These are phyloP conservation scores for Anguilla megastoma DNA, from an alignment of 2,797 vertebrate genomes.

Conservation along the genomic window DNA sequence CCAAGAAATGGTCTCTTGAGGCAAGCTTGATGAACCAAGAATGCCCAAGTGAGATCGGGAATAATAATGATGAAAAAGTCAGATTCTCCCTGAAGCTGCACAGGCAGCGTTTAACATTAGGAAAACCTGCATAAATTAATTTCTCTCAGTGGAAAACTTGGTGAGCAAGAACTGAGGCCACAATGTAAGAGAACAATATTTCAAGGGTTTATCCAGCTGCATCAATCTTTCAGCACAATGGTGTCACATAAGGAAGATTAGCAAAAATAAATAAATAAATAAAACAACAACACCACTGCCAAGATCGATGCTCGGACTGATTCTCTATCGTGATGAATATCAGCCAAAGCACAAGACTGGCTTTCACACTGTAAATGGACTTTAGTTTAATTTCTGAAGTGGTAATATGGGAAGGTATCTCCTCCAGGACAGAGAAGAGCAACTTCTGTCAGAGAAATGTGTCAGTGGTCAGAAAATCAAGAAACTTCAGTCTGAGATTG, in stretches of 20 bases:
- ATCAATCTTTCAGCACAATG: slow-evolving; percentile 12
- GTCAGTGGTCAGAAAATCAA: neutral
- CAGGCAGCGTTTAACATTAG: neutral
- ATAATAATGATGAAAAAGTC: neutral
- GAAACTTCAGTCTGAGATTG: neutral
- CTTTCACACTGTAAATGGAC: neutral
- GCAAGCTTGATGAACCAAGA: slow-evolving; percentile 7
- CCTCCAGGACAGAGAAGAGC: neutral
- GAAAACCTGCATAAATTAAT: neutral
- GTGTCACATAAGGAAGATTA: neutral
- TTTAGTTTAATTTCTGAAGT: neutral
- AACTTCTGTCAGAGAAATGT: neutral
- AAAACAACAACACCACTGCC: neutral
- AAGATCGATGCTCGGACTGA: neutral
- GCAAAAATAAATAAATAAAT: neutral
- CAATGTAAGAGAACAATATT: neutral
- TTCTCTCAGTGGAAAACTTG: neutral
- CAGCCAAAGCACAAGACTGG: neutral
- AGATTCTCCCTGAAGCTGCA: slow-evolving; percentile 4
- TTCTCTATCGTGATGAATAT: neutral
- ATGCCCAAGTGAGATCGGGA: neutral
- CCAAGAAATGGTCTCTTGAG: neutral
- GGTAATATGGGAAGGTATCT: neutral
- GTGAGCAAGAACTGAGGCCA: neutral
- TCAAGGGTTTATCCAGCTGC: neutral